Base-by-base conservation (phyloP, 2,888 invertebrate species). In the Agrenia bidenticulata region DNA sequence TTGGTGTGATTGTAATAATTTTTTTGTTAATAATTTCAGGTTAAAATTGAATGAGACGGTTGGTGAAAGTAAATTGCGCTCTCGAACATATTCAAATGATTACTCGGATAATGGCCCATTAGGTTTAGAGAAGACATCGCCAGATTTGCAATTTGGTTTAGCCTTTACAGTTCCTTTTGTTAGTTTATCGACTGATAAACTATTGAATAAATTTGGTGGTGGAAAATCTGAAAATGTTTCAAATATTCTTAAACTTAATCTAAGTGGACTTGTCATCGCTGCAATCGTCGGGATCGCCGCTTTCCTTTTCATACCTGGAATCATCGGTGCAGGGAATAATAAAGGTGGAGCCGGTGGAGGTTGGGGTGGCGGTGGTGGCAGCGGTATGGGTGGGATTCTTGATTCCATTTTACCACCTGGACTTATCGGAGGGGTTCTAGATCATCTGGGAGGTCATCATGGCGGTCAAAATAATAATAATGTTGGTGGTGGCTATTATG, bases 111-210 rank as follows among this genome's bases (percentile, higher is more conserved):
- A 41, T n/a, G 17, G 55, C 17, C 56, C 56, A 9, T 23, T 57
- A 2, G 39, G 41, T 17, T 80, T 73, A 24, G 68, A 71, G 41
- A 73, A 73, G 56, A 61, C 67, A 2, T 70, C 73, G 7, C 74
- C 74, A 15, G 74, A 74, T 32, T 61, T 74, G 11, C 61, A 74
- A 67, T 74, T 74, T 63, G 74, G 74, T 0, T 61, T 74, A 2
- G 70, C 73, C 2, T 73, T 74, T 56, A 74, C 74, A 15, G 72
- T 74, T 32, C 74, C 74, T 5, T 74, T 74, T 49, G 66, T 74
- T 15, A 69, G 69, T 1, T 42, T 74, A 19, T 70, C 71, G 13
- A 74, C 74, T 15, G 72, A 74, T 13, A 66, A 69, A 37, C 63
- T 74, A 2, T 42, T 74, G 17, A 61, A 61, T 13, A 61, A 63